phyloP scores from a whole-genome alignment of 1,140 invertebrate genomes.

The Drosophila serrata region DNA sequence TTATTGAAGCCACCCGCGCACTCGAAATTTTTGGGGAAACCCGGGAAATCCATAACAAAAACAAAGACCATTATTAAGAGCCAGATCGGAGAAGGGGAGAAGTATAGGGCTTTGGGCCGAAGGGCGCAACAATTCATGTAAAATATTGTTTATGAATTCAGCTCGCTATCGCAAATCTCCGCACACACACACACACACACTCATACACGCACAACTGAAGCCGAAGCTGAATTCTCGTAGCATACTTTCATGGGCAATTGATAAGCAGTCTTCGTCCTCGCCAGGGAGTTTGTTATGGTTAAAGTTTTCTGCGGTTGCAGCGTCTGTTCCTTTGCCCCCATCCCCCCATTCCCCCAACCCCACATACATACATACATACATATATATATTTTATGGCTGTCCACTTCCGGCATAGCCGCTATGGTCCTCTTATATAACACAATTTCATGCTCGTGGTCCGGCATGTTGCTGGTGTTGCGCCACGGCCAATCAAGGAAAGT shows the following conservation, averaged over 20 bases:
- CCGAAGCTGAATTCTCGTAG: conserved; percentile 26
- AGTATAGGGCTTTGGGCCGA: conserved; percentile 17
- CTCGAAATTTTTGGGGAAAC: conserved; percentile 8
- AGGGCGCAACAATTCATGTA: conserved; percentile 66
- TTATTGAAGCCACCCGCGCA: conserved; percentile 24
- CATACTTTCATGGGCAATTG: conserved; percentile 58
- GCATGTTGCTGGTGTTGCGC: neutral
- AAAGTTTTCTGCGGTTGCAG: conserved; percentile 53
- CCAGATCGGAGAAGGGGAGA: too few species aligned
- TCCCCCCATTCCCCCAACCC: too few species aligned
- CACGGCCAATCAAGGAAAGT: conserved; percentile 58
- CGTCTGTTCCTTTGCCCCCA: neutral
- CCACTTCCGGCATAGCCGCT: conserved; percentile 53
- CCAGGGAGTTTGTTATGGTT: conserved; percentile 59
- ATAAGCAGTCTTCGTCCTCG: conserved; percentile 54
- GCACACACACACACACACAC: conserved; percentile 18
- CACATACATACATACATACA: too few species aligned
- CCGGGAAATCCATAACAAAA: conserved; percentile 26
- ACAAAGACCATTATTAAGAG: conserved; percentile 14
- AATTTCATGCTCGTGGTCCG: neutral
- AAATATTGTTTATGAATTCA: conserved; percentile 72
- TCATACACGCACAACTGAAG: neutral
- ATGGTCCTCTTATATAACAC: neutral
- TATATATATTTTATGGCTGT: conserved; percentile 63
- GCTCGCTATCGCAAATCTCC: conserved; percentile 63